phyloP scores from a whole-genome alignment of 2,888 invertebrate species.

The Polyploca ridens region DNA sequence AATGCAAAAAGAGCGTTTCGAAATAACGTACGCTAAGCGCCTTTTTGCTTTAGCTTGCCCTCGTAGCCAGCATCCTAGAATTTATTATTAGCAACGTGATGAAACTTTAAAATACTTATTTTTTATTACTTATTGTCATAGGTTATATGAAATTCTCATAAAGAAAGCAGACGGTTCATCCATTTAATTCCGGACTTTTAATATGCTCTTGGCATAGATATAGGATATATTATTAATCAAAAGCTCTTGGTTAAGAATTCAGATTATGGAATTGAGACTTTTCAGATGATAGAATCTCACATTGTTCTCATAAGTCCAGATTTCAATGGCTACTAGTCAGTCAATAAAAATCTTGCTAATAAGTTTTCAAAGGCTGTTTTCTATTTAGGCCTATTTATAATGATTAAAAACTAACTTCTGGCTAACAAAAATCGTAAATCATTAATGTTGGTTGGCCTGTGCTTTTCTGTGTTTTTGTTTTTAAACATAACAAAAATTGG shows the following conservation, averaged over 20 bases:
- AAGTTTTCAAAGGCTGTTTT: no score
- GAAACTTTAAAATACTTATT: not conserved
- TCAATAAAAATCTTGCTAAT: no score
- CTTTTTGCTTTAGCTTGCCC: not conserved
- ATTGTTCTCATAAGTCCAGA: no score
- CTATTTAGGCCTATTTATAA: no score
- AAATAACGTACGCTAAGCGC: slow-evolving; percentile 9
- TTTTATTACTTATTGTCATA: not conserved
- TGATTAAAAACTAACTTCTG: no score
- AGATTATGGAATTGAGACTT: not conserved
- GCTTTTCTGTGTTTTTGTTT: no score
- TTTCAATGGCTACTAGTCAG: no score
- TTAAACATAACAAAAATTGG: no score
- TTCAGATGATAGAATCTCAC: not conserved
- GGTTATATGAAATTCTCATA: not conserved
- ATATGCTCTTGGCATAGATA: not conserved
- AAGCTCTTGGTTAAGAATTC: not conserved
- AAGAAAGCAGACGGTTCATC: not conserved
- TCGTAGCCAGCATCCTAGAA: not conserved
- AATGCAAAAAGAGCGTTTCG: slow-evolving; percentile 9
- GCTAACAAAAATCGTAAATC: no score
- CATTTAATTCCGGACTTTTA: not conserved
- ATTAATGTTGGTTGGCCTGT: no score
- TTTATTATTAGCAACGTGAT: slow-evolving; percentile 8
- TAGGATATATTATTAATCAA: not conserved